Percentiles rank a stretch among this genome's conserved stretches.
Evolutionary conservation across 1,140 invertebrate species (phyloP).

Genomic region (Lutraria rhynchaena): DNA sequence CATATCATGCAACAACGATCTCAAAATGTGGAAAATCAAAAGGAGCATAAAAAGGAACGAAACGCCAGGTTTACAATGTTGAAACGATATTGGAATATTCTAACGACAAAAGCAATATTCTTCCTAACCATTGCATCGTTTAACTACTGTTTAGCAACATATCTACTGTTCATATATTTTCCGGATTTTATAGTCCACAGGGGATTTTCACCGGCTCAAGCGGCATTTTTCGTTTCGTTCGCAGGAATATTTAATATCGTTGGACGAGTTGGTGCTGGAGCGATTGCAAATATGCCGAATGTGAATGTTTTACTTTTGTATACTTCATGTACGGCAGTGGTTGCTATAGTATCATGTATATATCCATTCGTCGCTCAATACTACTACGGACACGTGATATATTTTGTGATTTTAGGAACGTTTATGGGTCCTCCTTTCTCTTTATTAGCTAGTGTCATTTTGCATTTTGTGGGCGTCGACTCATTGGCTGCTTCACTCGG

Average conservation of each 20-base stretch:
- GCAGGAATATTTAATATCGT: conserved; percentile 20
- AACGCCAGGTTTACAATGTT: not conserved
- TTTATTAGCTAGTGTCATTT: not conserved
- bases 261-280: conserved; percentile 20
- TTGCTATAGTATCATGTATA: not conserved
- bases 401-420: conserved; percentile 19
- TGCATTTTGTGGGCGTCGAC: conserved; percentile 38
- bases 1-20: not conserved
- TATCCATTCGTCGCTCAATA: conserved; percentile 35
- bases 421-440: conserved; percentile 24
- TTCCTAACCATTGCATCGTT: conserved; percentile 20
- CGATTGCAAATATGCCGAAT: not conserved
- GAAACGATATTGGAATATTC: conserved; percentile 9
- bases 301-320: conserved; percentile 12
- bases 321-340: not conserved
- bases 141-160: conserved; percentile 28
- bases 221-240: conserved; percentile 32
- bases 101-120: conserved; percentile 18
- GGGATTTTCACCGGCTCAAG: conserved; percentile 13
- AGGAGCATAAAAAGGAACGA: not conserved
- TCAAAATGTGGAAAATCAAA: not conserved
- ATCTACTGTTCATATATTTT: conserved; percentile 42
- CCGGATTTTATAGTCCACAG: conserved; percentile 15
- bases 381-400: conserved; percentile 18
- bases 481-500: conserved; percentile 37